These are phyloP conservation scores for Phortica magna DNA, from an alignment of 2,888 invertebrate genomes.

Conservation along the genomic window DNA sequence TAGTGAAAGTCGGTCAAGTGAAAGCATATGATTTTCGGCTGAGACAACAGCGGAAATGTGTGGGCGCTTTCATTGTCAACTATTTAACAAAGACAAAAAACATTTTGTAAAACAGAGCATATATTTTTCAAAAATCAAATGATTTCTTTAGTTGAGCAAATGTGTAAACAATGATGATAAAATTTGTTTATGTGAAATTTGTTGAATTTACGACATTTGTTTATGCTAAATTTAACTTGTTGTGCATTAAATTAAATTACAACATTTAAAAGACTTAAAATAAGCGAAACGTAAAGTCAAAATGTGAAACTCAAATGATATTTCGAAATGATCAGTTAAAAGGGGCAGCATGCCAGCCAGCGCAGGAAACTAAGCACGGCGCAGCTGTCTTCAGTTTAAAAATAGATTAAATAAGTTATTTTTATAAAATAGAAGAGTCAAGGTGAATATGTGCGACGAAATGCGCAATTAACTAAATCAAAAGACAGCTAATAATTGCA, in stretches of 20 bases:
- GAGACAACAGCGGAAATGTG: too few relatives aligned
- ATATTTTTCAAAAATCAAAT: not conserved
- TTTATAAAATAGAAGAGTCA: conserved; percentile 7
- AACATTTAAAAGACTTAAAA: not conserved
- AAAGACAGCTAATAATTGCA: conserved; percentile 11
- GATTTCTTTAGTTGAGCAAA: not conserved
- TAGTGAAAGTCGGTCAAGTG: not conserved
- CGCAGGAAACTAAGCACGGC: conserved; percentile 7
- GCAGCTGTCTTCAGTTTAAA: conserved; percentile 29
- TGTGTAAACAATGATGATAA: not conserved
- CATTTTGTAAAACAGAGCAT: too few relatives aligned
- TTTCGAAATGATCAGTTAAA: conserved; percentile 56
- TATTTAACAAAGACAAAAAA: too few relatives aligned
- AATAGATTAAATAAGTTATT: conserved; percentile 21
- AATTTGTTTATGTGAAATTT: too few relatives aligned
- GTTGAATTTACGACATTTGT: not conserved
- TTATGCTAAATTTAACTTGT: not conserved
- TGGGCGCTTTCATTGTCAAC: too few relatives aligned
- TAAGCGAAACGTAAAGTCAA: not conserved
- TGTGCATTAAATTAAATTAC: too few relatives aligned
- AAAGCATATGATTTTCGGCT: too few relatives aligned
- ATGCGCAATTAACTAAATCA: conserved; percentile 61
- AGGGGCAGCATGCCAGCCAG: not conserved
- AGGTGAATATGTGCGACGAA: conserved; percentile 38
- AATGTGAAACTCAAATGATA: conserved; percentile 68